Evolutionary conservation across 2,113 vertebrate genomes (phyloP).

Genomic region (Cyprinus carpio): DNA sequence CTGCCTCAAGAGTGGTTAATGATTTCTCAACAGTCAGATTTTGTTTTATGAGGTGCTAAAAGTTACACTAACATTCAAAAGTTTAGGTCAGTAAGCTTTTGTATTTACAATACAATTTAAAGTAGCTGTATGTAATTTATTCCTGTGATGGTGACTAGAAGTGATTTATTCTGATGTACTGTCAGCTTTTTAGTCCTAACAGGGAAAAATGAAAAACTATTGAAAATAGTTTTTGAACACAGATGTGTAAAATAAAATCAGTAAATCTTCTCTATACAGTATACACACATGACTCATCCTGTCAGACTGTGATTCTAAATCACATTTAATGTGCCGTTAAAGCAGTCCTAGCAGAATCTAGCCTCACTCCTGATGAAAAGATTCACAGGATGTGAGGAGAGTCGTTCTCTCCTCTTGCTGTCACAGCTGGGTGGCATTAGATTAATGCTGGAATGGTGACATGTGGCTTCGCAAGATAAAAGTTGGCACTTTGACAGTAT

Average conservation of each 20-base stretch:
- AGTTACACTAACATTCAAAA: background rate
- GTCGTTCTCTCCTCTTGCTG: background rate
- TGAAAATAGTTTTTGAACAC: constrained; percentile 7
- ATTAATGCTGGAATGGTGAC: constrained; percentile 1
- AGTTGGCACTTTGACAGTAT: constrained; percentile 17
- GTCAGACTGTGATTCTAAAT: background rate
- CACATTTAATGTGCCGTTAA: background rate
- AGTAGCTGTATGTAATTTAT: too few relatives aligned
- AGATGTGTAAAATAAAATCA: background rate
- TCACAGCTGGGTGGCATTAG: background rate
- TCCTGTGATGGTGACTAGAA: background rate
- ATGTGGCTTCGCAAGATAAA: constrained; percentile 1
- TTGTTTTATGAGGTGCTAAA: background rate
- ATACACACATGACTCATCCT: background rate
- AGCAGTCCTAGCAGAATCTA: background rate
- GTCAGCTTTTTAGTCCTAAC: background rate
- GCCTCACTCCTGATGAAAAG: constrained; percentile 9
- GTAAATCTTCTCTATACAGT: background rate
- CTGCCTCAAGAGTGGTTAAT: background rate
- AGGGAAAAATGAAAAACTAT: background rate
- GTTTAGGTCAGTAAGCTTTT: background rate
- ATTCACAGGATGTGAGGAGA: constrained; percentile 8
- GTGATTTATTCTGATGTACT: background rate
- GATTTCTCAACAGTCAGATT: background rate
- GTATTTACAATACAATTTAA: too few relatives aligned